Base-by-base conservation (phyloP, 2,797 vertebrate species). In the Lerista edwardsae region DNA sequence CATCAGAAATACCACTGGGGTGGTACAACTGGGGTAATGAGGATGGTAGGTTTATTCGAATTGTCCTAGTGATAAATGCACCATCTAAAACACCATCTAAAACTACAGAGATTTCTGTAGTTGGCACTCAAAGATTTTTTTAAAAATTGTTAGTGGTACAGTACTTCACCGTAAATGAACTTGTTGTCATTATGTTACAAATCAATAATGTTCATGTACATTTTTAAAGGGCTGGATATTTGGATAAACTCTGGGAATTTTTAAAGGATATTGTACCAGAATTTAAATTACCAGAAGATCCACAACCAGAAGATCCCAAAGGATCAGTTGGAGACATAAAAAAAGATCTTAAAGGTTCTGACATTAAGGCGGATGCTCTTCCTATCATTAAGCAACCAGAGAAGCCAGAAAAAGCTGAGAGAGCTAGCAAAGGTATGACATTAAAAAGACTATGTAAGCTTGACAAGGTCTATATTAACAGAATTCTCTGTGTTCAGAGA, bases 231-330 rank as follows among this genome's bases (percentile, higher is more conserved):
- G 87, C 94, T 68, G 84, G 79, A 23, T 90, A 95, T 84, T 57
- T 90, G 27, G 93, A 92, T 79, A 95, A 96, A 94, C 91, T 97
- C 12, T 99, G 98, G 98, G 88, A 95, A 79, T 96, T 98, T 91
- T 93, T 99, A 86, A 97, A 93, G 93, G 93, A 95, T 17, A 84
- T 85, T 88, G 88, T 98, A 82, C 97, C 98, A 36, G 94, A 95
- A 86, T 99, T 97, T 93, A 97, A 94, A 74, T 83, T 96, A 57
- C 85, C 93, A 39, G 88, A 91, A 41, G 91, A 95, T 6, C 90
- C 87, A 29, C 47, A 61, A 85, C 84, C 88, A 64, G 94, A 94
- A 78, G 86, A n/a, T n/a, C n/a, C 83, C 82, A 94, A 87, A 57
- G 72, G n/a, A 59, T 41, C 83, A 80, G 71, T 81, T 27, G 47